These are phyloP conservation scores for Timandra comae DNA, from an alignment of 2,888 invertebrate genomes.

Conservation along the genomic window DNA sequence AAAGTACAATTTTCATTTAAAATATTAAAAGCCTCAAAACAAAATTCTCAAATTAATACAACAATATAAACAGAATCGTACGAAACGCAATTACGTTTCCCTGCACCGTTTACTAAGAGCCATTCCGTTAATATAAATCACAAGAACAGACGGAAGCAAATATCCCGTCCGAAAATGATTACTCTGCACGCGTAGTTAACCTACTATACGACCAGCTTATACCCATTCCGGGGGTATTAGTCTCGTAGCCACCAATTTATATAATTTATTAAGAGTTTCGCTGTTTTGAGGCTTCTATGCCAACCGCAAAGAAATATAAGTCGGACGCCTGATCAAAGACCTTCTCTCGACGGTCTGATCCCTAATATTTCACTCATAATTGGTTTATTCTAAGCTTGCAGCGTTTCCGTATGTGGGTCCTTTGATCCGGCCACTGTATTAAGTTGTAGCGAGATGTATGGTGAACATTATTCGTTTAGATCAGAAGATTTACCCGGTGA, in stretches of 20 bases:
- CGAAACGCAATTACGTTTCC: background rate
- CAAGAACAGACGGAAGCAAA: slow-evolving; percentile 65
- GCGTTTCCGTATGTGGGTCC: slow-evolving; percentile 66
- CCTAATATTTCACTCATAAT: slow-evolving; percentile 78
- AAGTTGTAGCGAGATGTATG: slow-evolving; percentile 69
- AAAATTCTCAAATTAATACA: no score
- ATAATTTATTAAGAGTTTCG: slow-evolving; percentile 73
- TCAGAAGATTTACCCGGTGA: slow-evolving; percentile 58
- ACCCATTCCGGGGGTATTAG: slow-evolving; percentile 71
- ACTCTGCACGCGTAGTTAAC: slow-evolving; percentile 67
- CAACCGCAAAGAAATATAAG: slow-evolving; percentile 60
- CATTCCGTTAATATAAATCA: slow-evolving; percentile 51
- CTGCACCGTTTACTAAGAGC: slow-evolving; percentile 50
- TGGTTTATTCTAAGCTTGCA: slow-evolving; percentile 75
- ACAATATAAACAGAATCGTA: no score
- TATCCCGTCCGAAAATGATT: slow-evolving; percentile 73
- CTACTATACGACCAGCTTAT: slow-evolving; percentile 67
- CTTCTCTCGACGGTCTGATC: slow-evolving; percentile 60
- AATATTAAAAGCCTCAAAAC: no score
- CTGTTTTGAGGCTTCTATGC: slow-evolving; percentile 56
- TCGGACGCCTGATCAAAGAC: slow-evolving; percentile 68
- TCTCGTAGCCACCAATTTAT: slow-evolving; percentile 66
- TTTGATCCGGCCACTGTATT: slow-evolving; percentile 74
- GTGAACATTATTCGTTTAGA: slow-evolving; percentile 60
- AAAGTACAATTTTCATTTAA: no score